Conservation (phyloP, 2,113 vertebrate genomes). For the Cettia cetti region DNA sequence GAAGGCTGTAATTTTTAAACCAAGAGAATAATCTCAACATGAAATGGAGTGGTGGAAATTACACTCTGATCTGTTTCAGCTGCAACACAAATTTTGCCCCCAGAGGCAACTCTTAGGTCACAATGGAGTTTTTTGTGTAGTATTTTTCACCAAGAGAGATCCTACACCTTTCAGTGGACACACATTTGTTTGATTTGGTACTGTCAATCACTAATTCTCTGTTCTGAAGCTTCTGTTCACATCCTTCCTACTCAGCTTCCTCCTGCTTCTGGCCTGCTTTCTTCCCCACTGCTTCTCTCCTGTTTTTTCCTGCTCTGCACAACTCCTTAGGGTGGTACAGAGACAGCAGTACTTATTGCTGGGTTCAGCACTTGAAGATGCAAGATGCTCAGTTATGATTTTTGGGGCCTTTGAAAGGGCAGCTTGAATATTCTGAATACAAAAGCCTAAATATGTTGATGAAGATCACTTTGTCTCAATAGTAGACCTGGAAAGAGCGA, state of each 20-base stretch:
- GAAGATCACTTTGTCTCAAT: background rate
- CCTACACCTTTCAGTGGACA: background rate
- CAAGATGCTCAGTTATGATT: background rate
- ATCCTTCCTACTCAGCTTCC: background rate
- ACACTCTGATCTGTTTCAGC: background rate
- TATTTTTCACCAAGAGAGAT: background rate
- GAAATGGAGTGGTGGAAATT: background rate
- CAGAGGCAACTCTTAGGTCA: background rate
- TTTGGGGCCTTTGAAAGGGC: background rate
- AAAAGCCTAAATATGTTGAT: background rate
- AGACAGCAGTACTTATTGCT: background rate
- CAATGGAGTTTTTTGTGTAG: background rate
- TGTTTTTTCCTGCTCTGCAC: background rate
- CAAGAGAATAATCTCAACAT: background rate
- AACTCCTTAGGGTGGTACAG: background rate
- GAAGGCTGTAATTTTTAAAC: background rate
- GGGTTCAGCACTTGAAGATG: background rate
- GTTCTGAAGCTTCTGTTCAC: background rate
- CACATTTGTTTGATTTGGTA: background rate
- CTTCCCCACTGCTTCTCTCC: background rate
- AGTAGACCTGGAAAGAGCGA: background rate
- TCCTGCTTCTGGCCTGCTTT: background rate
- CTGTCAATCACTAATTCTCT: background rate
- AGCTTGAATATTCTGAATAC: background rate
- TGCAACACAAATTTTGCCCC: background rate